Conservation (phyloP, 2,888 invertebrate species). For the Pycnomerus fuliginosus region DNA sequence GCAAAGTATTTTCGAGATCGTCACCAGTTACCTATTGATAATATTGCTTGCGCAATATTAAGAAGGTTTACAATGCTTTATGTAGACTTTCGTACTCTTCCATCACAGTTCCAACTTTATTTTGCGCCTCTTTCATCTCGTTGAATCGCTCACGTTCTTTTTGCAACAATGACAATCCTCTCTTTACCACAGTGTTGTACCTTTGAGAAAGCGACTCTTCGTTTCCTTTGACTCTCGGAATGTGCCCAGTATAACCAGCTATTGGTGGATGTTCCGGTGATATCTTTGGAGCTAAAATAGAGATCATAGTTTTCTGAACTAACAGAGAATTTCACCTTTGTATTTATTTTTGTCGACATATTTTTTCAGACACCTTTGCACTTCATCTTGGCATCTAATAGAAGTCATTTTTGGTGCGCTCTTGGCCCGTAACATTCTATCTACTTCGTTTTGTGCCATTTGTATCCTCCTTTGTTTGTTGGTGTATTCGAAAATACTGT, state of each 20-base stretch:
- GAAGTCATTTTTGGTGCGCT: conserved; percentile 62
- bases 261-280: conserved; percentile 70
- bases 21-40: no score
- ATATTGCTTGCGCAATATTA: conserved; percentile 13
- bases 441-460: conserved; percentile 41
- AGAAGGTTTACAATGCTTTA: conserved; percentile 7
- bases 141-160: conserved; percentile 57
- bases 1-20: conserved; percentile 5
- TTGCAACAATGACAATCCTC: conserved; percentile 47
- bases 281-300: conserved; percentile 59
- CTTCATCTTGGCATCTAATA: conserved; percentile 59
- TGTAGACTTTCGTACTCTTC: conserved; percentile 28
- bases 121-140: conserved; percentile 28
- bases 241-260: conserved; percentile 73
- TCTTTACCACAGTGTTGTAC: conserved; percentile 66
- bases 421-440: conserved; percentile 55
- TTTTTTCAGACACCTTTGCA: conserved; percentile 55
- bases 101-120: conserved; percentile 31
- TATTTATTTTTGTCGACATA: conserved; percentile 58
- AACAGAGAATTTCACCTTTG: conserved; percentile 50
- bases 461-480: conserved; percentile 16
- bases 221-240: conserved; percentile 63
- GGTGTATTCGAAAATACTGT: conserved; percentile 59
- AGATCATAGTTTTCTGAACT: conserved; percentile 5
- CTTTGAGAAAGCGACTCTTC: conserved; percentile 69